Percentiles rank a stretch among this genome's conserved stretches.
phyloP scores from a whole-genome alignment of 1,140 invertebrate species.

The Dendrolimus punctatus region DNA sequence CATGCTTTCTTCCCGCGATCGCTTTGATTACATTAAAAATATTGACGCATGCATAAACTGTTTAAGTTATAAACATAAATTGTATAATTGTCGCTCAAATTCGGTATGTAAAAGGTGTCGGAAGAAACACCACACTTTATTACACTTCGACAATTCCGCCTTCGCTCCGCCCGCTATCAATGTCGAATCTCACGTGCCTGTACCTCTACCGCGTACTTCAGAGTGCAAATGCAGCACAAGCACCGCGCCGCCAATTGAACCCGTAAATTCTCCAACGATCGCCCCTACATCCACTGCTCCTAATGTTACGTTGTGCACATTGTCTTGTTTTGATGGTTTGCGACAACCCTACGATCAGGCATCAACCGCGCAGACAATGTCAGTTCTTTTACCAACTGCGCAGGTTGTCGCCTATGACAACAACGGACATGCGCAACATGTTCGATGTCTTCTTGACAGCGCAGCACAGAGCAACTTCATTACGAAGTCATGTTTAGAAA shows the following conservation, averaged over 20 bases:
- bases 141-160: background rate
- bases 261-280: no score
- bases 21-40: background rate
- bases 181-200: background rate
- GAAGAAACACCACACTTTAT: background rate
- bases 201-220: background rate
- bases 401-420: no score
- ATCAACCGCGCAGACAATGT: no score
- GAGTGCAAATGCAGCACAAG: background rate
- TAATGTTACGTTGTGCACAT: conserved; percentile 1
- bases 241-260: background rate
- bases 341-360: no score
- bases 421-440: no score
- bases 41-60: background rate
- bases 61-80: background rate
- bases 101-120: background rate
- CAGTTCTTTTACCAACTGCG: no score
- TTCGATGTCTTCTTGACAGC: conserved; percentile 4
- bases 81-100: background rate
- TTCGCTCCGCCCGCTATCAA: background rate
- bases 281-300: background rate
- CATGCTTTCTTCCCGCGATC: background rate
- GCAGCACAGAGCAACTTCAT: conserved; percentile 18
- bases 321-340: background rate
- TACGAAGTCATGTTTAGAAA: conserved; percentile 10